These are phyloP conservation scores for Copidosoma aretas DNA, from an alignment of 2,888 invertebrate species.

Conservation along the genomic window DNA sequence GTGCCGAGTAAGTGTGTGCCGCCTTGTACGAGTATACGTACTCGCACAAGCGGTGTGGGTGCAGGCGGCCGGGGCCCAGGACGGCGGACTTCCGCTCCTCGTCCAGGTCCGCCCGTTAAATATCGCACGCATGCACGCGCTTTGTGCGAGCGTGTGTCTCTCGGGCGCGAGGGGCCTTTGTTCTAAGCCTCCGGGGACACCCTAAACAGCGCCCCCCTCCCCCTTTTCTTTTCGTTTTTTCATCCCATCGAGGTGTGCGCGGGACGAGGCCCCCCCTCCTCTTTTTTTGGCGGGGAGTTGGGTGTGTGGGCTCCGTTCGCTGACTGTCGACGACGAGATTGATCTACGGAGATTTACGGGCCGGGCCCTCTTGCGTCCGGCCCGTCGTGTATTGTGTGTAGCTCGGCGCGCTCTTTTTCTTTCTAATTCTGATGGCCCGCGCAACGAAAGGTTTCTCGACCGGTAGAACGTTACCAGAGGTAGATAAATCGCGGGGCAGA, in stretches of 20 bases:
- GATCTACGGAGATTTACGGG: constrained; percentile 32
- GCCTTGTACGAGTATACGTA: background rate
- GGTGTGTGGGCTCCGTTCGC: too few relatives aligned
- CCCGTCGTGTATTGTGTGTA: background rate
- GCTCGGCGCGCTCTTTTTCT: background rate
- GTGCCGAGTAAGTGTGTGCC: background rate
- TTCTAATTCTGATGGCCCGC: background rate
- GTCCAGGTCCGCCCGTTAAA: constrained; percentile 44
- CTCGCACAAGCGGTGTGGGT: background rate
- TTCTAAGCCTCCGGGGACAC: constrained; percentile 39
- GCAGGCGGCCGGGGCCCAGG: constrained; percentile 33
- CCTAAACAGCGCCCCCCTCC: too few relatives aligned
- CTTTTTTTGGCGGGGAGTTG: too few relatives aligned
- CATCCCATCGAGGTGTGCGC: too few relatives aligned
- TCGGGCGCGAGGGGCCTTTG: constrained; percentile 43
- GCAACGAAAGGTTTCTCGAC: too few relatives aligned
- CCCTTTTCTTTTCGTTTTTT: too few relatives aligned
- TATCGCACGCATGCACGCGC: constrained; percentile 38
- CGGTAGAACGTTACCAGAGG: too few relatives aligned
- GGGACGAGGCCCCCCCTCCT: too few relatives aligned
- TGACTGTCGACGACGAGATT: constrained; percentile 17
- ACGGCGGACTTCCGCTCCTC: constrained; percentile 54
- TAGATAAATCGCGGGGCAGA: too few relatives aligned
- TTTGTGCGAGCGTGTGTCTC: constrained; percentile 30
- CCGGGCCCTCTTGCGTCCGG: background rate